Base-by-base conservation (phyloP, 2,797 vertebrate genomes). In the Mustela erminea region DNA sequence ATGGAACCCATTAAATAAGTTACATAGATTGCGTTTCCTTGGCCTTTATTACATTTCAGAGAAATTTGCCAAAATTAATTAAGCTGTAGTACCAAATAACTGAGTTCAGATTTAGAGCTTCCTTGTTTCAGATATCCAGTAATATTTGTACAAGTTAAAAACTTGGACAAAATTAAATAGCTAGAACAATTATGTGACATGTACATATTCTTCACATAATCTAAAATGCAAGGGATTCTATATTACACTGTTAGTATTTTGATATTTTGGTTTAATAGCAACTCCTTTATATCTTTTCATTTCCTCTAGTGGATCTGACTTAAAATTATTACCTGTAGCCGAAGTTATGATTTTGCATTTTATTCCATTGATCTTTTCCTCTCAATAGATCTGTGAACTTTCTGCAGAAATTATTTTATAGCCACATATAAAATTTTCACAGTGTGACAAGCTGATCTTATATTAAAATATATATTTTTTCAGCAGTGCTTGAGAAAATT, bases 271-370 rank as follows among this genome's bases (percentile, higher is more conserved):
- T n/a, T 41, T 64, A 75, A 87, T 78, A 74, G 17, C 54, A 78
- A 14, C 9, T 72, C 70, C 4, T 77, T 64, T 32, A 78, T 92
- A 77, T 93, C 41, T 29, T 46, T 82, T 66, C 29, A 9, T 64
- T 86, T 88, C 54, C 6, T 89, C 38, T 32, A 49, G 1, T 75
- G 46, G 25, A 64, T 87, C 27, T 43, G 72, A 56, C 52, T 90
- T 87, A 49, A 85, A 80, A 86, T 90, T 86, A 90, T 86, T 84
- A 38, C 17, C 56, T 88, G 21, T 27, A 94, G 35, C 17, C 87
- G 21, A 87, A 87, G 5, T 94, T 92, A 52, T 89, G 5, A 84
- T 56, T 85, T 84, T 81, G 2, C 1, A 78, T 58, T 90, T 83
- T 56, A 83, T 70, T 81, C 20, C 1, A 32, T 43, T 29, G 32